Conservation (phyloP, 2,113 vertebrate species). For the Rissa tridactyla region DNA sequence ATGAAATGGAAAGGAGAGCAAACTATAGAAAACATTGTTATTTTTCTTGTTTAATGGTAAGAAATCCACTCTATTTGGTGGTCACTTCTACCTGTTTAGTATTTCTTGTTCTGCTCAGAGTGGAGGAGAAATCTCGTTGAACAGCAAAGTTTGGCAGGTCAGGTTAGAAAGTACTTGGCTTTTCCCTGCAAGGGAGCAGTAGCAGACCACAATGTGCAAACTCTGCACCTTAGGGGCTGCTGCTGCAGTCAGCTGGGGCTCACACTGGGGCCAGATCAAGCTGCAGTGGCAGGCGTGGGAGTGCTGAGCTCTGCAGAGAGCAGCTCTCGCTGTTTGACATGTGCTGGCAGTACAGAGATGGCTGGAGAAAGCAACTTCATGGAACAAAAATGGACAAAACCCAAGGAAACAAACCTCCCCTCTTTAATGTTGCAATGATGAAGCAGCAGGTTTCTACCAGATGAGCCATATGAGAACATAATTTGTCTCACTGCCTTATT, state of each 20-base stretch:
- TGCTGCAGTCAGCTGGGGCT: neutral
- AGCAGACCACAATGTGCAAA: neutral
- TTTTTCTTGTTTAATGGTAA: neutral
- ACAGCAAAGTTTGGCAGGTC: neutral
- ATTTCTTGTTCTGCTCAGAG: neutral
- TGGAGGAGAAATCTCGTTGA: neutral
- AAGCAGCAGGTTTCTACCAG: neutral
- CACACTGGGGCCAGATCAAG: neutral
- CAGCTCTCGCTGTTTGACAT: neutral
- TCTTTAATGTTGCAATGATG: neutral
- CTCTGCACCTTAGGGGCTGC: neutral
- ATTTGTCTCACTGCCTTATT: neutral
- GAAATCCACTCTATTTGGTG: neutral
- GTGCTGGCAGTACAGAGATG: neutral
- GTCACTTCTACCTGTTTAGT: neutral
- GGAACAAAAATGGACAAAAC: neutral
- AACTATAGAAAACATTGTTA: neutral
- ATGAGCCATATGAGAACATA: neutral
- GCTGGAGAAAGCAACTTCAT: neutral
- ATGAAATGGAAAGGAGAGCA: neutral
- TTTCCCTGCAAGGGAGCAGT: neutral
- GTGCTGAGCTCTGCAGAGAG: neutral
- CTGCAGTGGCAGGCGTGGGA: neutral
- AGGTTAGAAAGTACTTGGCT: conserved; percentile 25
- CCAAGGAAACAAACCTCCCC: neutral